phyloP scores from a whole-genome alignment of 2,113 vertebrate genomes.

The Paramormyrops kingsleyae region DNA sequence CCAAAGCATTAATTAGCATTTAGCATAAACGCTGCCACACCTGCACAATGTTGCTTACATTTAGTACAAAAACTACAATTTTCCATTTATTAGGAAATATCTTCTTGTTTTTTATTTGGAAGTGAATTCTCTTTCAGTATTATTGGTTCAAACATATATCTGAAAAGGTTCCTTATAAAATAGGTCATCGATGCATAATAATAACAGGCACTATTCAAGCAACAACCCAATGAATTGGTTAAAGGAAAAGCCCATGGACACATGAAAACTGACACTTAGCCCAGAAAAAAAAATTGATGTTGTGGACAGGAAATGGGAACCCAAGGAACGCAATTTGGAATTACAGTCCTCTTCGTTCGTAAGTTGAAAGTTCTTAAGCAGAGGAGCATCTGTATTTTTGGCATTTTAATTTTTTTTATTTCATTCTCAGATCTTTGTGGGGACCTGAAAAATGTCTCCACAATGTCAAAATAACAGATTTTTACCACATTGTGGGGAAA shows the following conservation, averaged over 20 bases:
- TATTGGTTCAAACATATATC: not conserved
- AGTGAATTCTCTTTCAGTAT: not conserved
- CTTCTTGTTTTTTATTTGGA: not conserved
- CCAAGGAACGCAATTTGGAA: too few species aligned
- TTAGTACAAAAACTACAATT: not conserved
- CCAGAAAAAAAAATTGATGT: not conserved
- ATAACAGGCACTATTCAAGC: not conserved
- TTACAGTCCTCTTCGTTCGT: too few species aligned
- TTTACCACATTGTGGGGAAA: too few species aligned
- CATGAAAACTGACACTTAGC: not conserved
- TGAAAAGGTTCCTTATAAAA: not conserved
- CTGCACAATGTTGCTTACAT: not conserved
- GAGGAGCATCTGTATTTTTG: too few species aligned
- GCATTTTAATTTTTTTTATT: too few species aligned
- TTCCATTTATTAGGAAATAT: not conserved
- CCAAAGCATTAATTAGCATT: not conserved
- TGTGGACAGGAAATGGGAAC: too few species aligned
- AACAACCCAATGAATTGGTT: not conserved
- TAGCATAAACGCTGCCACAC: not conserved
- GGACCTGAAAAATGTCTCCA: too few species aligned
- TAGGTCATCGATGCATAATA: not conserved
- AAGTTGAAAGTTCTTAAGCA: too few species aligned
- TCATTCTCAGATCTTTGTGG: too few species aligned
- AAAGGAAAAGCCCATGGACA: not conserved
- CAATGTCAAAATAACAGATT: too few species aligned